Base-by-base conservation (phyloP, 2,888 invertebrate species). In the Ellobium chinense region DNA sequence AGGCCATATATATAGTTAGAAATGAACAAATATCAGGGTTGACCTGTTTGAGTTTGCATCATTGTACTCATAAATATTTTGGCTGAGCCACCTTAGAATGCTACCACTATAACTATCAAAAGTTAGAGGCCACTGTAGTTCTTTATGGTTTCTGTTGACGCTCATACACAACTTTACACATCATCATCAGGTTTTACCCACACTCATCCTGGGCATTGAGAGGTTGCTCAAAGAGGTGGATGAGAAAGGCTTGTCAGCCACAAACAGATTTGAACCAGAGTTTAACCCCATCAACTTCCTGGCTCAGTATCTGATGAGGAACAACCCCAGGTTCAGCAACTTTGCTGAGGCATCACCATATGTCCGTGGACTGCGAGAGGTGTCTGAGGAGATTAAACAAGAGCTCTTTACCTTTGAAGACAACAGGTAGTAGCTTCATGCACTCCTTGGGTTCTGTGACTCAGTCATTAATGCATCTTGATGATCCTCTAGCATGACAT, bases 221-320 rank as follows among this genome's bases (percentile, higher is more conserved):
- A 92, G 92, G 82, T 88, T 93, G 0, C 82, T 93, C 56, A 89
- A 87, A 37, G 92, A 92, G 82, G 93, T 91, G 4, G 91, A 92
- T 63, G 89, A 88, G 74, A 81, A 87, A 76, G 90, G 88, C 14
- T 80, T 93, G 37, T 86, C 92, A 14, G 89, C 89, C 27, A 84
- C 84, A 4, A 85, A 85, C 39, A 85, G 84, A 37, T 88, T 86
- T 78, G 91, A 92, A 79, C 88, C 90, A 24, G 89, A 92, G 78
- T 93, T 93, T 85, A 93, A 93, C 82, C 93, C 93, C 7, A 87
- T 93, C 29, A 93, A 93, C 85, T 92, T 88, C 82, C 83, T 93
- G 27, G 93, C 92, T 14, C 92, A 93, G 82, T 93, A 92, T 85
- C 84, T 93, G 70, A 90, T 93, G 90, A 88, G 93, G 78, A 93